Conservation (phyloP, 2,888 invertebrate genomes). For the Agrotis exclamationis region DNA sequence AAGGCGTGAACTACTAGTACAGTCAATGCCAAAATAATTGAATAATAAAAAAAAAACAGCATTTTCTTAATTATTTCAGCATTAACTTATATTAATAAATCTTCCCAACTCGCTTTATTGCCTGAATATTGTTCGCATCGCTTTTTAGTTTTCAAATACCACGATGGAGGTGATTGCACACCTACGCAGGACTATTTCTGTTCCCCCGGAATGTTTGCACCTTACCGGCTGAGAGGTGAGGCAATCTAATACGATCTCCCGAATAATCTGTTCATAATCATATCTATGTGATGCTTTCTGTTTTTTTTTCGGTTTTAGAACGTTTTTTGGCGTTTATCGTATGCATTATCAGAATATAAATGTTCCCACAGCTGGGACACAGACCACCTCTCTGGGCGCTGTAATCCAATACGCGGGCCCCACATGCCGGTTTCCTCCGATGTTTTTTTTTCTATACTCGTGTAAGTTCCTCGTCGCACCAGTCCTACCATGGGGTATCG, state of each 20-base stretch:
- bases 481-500: too few relatives aligned
- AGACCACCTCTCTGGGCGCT: too few relatives aligned
- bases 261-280: conserved; percentile 31
- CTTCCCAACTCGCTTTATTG: conserved; percentile 42
- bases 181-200: conserved; percentile 75
- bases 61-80: too few relatives aligned
- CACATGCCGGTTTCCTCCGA: too few relatives aligned
- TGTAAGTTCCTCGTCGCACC: too few relatives aligned
- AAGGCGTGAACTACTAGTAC: background rate
- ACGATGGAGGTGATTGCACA: conserved; percentile 65
- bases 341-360: too few relatives aligned
- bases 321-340: background rate
- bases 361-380: too few relatives aligned
- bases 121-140: conserved; percentile 49
- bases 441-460: too few relatives aligned
- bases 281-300: background rate
- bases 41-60: too few relatives aligned
- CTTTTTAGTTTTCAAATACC: conserved; percentile 58
- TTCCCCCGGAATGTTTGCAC: conserved; percentile 72
- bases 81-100: background rate
- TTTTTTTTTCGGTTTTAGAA: background rate
- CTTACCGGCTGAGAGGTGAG: conserved; percentile 66
- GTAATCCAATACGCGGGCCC: too few relatives aligned
- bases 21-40: too few relatives aligned
- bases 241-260: conserved; percentile 46